Base-by-base conservation (phyloP, 2,888 invertebrate genomes). In the Leucozona laternaria region DNA sequence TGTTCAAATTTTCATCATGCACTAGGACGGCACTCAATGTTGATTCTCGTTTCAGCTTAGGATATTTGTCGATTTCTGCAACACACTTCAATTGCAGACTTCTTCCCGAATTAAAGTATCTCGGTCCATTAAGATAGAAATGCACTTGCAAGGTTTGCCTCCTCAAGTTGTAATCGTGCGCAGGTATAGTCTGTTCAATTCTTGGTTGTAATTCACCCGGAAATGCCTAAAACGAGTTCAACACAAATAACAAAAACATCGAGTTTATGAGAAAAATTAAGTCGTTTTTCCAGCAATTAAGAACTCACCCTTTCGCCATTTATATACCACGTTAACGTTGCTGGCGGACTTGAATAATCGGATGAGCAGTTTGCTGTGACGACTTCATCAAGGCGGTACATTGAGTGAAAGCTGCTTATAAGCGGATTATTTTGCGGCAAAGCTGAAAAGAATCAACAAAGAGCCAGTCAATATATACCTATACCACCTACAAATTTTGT, bases 281-380 rank as follows among this genome's bases (percentile, higher is more conserved):
- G 22, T 66, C 17, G 5, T 43, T 62, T 31, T 66, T 48, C 13
- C 17, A 45, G 34, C 45, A 34, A 48, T 34, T 43, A 60, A 48
- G 22, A 45, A 77, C 87, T 66, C 80, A 92, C 92, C 90, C 90
- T 89, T 15, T 90, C 88, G 45, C 90, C 91, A 88, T 92, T 92
- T 57, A 92, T 90, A 60, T 90, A 91, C 92, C 92, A 92, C 15
- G 89, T 90, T 13, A 92, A 88, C 20, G 88, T 89, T 34, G 91
- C 91, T 70, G 90, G 88, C 22, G 91, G 90, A 87, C 91, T 92
- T 25, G 92, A 91, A 79, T 90, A 91, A 80, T 92, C 92, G 7
- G 92, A 90, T 86, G 91, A 90, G 81, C 92, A 92, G 83, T 92
- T 92, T 64, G 91, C 91, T 76, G 89, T 89, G 58, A 92, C 90